A percentile compares a stretch with the other conserved stretches of the same genome.
Evolutionary conservation across 2,113 vertebrate species (phyloP).

Genomic region (Spermophilus dauricus): DNA sequence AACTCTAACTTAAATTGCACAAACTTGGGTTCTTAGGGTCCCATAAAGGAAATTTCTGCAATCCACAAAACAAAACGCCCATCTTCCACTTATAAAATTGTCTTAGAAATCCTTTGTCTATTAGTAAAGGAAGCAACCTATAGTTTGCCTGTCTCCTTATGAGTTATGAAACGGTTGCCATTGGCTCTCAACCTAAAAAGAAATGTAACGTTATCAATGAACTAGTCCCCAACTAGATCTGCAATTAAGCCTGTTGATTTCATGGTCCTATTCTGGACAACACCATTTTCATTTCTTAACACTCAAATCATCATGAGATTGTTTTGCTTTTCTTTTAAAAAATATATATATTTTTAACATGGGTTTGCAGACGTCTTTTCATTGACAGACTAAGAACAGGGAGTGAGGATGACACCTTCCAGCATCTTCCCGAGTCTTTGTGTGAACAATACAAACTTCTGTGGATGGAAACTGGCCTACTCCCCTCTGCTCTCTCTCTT

Average conservation of each 20-base stretch:
- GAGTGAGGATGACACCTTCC: neutral
- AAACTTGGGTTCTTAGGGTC: conserved; percentile 81
- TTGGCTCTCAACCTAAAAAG: conserved; percentile 27
- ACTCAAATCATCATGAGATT: neutral
- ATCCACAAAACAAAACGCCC: conserved; percentile 61
- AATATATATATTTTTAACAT: neutral
- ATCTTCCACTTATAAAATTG: conserved; percentile 20
- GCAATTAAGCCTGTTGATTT: neutral
- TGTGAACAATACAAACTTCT: neutral
- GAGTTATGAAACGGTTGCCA: conserved; percentile 31
- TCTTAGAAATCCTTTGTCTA: conserved; percentile 46
- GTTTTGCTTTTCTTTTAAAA: neutral
- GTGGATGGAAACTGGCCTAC: neutral
- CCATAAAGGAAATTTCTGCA: conserved; percentile 73
- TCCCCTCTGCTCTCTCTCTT: neutral
- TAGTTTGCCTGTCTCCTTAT: neutral
- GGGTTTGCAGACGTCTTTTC: conserved; percentile 40
- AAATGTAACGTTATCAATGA: conserved; percentile 33
- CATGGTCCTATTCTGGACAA: neutral
- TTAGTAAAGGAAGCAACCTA: neutral
- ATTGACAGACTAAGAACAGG: conserved; percentile 18
- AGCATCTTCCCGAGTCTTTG: neutral
- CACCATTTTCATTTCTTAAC: neutral
- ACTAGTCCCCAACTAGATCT: conserved; percentile 43
- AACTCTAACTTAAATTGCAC: conserved; percentile 81